These are phyloP conservation scores for Aphyosemion australe DNA, from an alignment of 2,113 vertebrate genomes.

Conservation along the genomic window DNA sequence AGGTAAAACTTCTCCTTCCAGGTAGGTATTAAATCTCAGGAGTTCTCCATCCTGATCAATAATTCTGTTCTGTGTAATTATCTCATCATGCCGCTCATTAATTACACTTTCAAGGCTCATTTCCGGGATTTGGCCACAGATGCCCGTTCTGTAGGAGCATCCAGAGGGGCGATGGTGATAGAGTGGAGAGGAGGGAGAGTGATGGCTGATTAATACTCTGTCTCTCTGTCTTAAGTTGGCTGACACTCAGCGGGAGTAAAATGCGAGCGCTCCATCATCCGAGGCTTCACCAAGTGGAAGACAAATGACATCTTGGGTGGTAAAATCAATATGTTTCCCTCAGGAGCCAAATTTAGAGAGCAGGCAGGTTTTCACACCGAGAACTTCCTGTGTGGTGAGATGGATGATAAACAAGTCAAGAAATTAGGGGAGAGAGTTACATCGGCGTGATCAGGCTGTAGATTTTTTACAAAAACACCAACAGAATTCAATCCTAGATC, in stretches of 20 bases:
- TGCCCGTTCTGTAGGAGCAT: conserved; percentile 47
- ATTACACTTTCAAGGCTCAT: conserved; percentile 78
- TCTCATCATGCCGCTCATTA: conserved; percentile 71
- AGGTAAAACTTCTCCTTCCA: conserved; percentile 55
- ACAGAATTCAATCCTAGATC: neutral
- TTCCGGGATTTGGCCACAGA: conserved; percentile 61
- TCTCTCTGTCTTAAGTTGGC: conserved; percentile 55
- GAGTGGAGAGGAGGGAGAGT: conserved; percentile 17
- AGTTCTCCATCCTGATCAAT: conserved; percentile 72
- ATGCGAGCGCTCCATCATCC: conserved; percentile 56
- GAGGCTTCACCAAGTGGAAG: conserved; percentile 57
- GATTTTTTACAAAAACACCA: too few relatives aligned
- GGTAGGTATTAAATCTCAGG: conserved; percentile 60
- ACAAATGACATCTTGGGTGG: conserved; percentile 64
- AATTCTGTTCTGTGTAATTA: conserved; percentile 75
- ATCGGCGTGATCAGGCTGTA: too few relatives aligned
- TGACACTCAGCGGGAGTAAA: conserved; percentile 60
- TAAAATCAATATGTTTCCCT: conserved; percentile 61
- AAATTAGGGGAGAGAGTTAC: conserved; percentile 4
- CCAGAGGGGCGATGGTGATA: conserved; percentile 40
- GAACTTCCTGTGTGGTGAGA: conserved; percentile 10
- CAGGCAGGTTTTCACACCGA: conserved; percentile 28
- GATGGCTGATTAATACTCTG: conserved; percentile 68
- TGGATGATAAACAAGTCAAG: neutral
- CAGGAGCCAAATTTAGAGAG: conserved; percentile 55